Percentiles rank a stretch among this genome's conserved stretches.
Evolutionary conservation across 1,140 invertebrate species (phyloP).

Genomic region (Aphaenogaster rudis): DNA sequence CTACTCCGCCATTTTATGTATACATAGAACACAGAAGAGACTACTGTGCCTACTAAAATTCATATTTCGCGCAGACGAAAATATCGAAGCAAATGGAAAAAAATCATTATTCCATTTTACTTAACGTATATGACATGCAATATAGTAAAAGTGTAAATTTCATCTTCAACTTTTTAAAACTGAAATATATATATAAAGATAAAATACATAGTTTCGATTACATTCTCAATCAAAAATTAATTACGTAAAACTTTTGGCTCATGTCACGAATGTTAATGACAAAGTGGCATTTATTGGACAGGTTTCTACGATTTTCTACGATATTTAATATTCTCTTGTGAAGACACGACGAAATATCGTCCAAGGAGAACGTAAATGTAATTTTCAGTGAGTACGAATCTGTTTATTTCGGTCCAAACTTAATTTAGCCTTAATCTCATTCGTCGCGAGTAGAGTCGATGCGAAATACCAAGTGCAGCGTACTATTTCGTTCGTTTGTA

Average conservation of each 20-base stretch:
- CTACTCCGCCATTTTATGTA: not conserved
- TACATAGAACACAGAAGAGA: not conserved
- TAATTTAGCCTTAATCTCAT: slow-evolving; percentile 29
- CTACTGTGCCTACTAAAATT: slow-evolving; percentile 58
- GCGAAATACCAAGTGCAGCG: not conserved
- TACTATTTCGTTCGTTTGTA: slow-evolving; percentile 30
- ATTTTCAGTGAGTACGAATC: not conserved
- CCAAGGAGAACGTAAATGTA: not conserved
- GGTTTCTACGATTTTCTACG: not conserved
- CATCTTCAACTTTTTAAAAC: not conserved
- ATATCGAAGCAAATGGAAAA: slow-evolving; percentile 68
- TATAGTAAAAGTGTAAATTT: not conserved
- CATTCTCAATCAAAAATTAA: slow-evolving; percentile 5
- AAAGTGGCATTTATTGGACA: not conserved
- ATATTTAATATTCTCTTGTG: not conserved
- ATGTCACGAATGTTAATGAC: not conserved
- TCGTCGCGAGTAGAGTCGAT: not conserved
- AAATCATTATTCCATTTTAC: slow-evolving; percentile 65
- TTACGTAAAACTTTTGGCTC: not conserved
- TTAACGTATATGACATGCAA: not conserved
- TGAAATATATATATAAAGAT: not conserved
- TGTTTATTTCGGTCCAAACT: slow-evolving; percentile 15
- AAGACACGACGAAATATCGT: not conserved
- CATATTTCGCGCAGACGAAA: slow-evolving; percentile 25
- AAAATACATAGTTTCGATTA: not conserved